Base-by-base conservation (phyloP, 2,888 invertebrate genomes). In the Xylocampa areola region DNA sequence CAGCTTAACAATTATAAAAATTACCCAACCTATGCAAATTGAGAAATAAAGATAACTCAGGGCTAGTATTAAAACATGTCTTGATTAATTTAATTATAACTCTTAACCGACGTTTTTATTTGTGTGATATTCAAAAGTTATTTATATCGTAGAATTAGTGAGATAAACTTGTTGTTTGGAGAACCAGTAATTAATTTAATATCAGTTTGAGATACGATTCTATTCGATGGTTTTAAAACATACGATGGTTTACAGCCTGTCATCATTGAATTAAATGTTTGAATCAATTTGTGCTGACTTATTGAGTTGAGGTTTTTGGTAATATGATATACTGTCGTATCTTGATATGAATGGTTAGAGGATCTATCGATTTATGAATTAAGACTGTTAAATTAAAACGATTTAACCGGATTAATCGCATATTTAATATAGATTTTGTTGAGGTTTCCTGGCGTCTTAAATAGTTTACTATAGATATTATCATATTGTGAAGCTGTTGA, bases 11-110 rank as follows among this genome's bases (percentile, higher is more conserved):
- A 43, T 54, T 41, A 57, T 32, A 16, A 49, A 39, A 32, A 45
- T 41, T 32, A 57, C 57, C 14, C 37, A 32, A 50, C 49, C 23
- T 5, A 64, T 60, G 43, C 65, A 73, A 76, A 73, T 73, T 63
- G 55, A 73, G 76, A 73, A 68, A 68, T 73, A 65, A 61, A 65
- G 23, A 60, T 59, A 57, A 53, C 29, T 61, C 43, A 50, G 45
- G 30, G 39, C 50, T 25, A 45, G 52, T 29, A 65, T 59, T 65
- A 53, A 54, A 72, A 76, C 50, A 2, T 58, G 40, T 51, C 51
- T 64, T 68, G 60, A 73, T 72, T 76, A 72, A 73, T 72, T 73
- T 76, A 76, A 76, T 73, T 72, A 76, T 73, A 68, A 48, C 59
- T 61, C 37, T 36, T 37, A 65, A 45, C 47, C 33, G 36, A 59